Evolutionary conservation across 1,140 invertebrate genomes (phyloP).

Genomic region (Cataglyphis hispanica): DNA sequence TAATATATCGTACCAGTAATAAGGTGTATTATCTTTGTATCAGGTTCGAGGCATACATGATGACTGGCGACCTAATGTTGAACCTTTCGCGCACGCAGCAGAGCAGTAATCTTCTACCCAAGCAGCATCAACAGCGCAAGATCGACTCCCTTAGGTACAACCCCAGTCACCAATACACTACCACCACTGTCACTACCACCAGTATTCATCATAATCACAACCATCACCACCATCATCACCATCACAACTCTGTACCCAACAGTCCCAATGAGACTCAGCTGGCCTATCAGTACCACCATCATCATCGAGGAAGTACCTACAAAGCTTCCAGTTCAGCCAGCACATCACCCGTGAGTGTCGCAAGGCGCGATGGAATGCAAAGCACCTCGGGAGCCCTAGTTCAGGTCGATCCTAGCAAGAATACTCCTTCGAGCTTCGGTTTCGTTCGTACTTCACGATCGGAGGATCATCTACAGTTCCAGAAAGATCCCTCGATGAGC

Average conservation of each 20-base stretch:
- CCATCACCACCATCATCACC: constrained; percentile 84
- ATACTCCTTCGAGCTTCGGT: constrained; percentile 77
- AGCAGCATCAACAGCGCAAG: constrained; percentile 87
- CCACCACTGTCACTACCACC: constrained; percentile 83
- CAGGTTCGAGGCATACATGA: constrained; percentile 97
- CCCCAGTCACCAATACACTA: constrained; percentile 82
- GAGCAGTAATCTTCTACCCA: constrained; percentile 88
- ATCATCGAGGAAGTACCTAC: constrained; percentile 82
- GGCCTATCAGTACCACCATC: constrained; percentile 80
- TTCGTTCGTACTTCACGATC: constrained; percentile 93
- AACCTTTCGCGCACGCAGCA: constrained; percentile 94
- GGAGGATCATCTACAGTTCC: constrained; percentile 94
- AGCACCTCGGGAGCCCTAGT: constrained; percentile 72
- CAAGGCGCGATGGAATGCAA: constrained; percentile 82
- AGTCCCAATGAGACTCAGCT: constrained; percentile 90
- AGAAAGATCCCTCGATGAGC: constrained; percentile 91
- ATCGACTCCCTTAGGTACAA: constrained; percentile 87
- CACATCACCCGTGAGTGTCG: constrained; percentile 86
- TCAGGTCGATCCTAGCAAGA: constrained; percentile 60
- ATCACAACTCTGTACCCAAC: constrained; percentile 92
- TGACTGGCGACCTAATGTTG: constrained; percentile 98
- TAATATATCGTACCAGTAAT: constrained; percentile 1
- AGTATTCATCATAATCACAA: constrained; percentile 85
- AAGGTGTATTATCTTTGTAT: neutral
- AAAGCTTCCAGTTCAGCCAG: constrained; percentile 87